Base-by-base conservation (phyloP, 2,888 invertebrate genomes). In the Spisula solida region DNA sequence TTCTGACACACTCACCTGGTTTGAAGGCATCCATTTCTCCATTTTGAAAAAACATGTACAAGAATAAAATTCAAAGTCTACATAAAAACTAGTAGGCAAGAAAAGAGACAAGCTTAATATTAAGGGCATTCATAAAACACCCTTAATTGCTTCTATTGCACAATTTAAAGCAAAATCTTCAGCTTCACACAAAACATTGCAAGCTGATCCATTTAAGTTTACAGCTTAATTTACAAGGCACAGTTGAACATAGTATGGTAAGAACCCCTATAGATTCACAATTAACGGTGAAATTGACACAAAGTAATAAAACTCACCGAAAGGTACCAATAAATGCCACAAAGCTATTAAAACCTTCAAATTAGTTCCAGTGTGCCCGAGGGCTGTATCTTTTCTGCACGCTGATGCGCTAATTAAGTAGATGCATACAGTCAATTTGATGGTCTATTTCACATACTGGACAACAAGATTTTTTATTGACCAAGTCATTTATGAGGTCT, bases 301-400 rank as follows among this genome's bases (percentile, higher is more conserved):
- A 31, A 31, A 31, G 75, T 25, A 75, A 31, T 75, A 75, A 75
- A 75, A 31, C 75, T 75, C 18, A 75, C 75, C 75, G 31, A 75
- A 25, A 31, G 75, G 34, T 75, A 75, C 75, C 34, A 75, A 34
- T 75, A 75, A 75, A 75, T 31, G 31, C 34, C 75, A 75, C 16
- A 75, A 31, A 75, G 25, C 75, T 34, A 75, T 75, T 34, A 34
- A 75, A 75, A 16, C 16, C 16, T 31, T 75, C 75, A 75, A 75
- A 75, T 75, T 75, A 75, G 34, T 18, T 75, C 75, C 75, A 75
- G 0, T 75, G 31, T 12, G 60, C 60, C 60, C 25, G 4, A 25
- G 60, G 60, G 60, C 25, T 2, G 60, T n/a, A 25, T 25, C 25
- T 66, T 25, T 66, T 25, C 60, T 25, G 60, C 60, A 66, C 25